Base-by-base conservation (phyloP, 53 echinoderm and acorn worm genomes). In the Paracentrotus lividus region DNA sequence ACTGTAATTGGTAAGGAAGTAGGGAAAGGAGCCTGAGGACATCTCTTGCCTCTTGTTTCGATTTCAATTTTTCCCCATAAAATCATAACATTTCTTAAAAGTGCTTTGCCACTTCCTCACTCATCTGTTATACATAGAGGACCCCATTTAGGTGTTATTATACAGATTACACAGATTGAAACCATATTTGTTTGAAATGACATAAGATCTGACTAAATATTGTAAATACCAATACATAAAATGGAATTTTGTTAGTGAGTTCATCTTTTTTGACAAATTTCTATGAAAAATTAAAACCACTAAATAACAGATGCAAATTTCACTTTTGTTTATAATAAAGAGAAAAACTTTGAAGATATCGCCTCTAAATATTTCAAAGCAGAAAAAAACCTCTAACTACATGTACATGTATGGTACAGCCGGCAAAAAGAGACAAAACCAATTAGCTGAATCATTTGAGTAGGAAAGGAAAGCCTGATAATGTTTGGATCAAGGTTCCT, bases 1-100 rank as follows among this genome's bases (percentile, higher is more conserved):
- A 87, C 56, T 87, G 23, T 87, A 57, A 55, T 87, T 87, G 87
- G 87, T 57, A 87, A 87, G 56, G 29, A 32, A 85, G 49, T 34
- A 36, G 21, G 58, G 57, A 49, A 54, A 56, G 53, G 33, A 56
- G 87, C 87, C 87, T 57, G 24, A 24, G 49, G 87, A 49, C 36
- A 87, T 45, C 81, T 26, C 81, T 49, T 40, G 9, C 67, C 67
- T 67, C 67, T 31, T 36, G 72, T 72, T 72, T 38, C 72, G 72
- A 32, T 72, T 81, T 47, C 47, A 45, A 81, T 81, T 26, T 81
- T 81, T 81, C 42, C 45, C 26, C 2, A 18, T 12, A 81, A 81
- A 24, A 45, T 47, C 81, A 81, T 12, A 49, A 81, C 81, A 81
- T 81, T 26, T 81, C 81, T 81, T 10, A 14, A 81, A 81, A 81